Evolutionary conservation across 2,113 vertebrate species (phyloP), one percentile per base, ranked within the genome.

Genomic region (Sebastes schlegelii): DNA sequence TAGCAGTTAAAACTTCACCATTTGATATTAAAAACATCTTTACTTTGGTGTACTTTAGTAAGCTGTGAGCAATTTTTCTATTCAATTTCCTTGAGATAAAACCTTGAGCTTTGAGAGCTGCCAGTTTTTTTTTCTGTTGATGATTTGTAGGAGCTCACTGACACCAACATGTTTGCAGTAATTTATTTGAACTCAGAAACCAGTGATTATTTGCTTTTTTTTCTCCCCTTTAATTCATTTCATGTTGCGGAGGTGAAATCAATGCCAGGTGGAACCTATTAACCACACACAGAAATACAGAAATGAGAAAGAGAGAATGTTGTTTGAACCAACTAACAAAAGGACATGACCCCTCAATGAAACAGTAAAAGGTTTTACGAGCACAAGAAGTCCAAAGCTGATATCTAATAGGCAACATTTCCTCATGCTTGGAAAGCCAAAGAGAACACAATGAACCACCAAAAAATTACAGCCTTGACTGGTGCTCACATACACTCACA

Each of bases 281-380:
- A 60, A 65, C 51, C 11, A 52, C 63, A 51, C 64, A 51, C 64
- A 77, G 26, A 60, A 52, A 61, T 16, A 11, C 11, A 49, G 65
- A 68, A 67, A 67, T 17, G n/a, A 34, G 34, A 66, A 48, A 34
- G 49, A 63, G 16, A 76, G 17, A 55, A 23, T 8, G 57, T 42
- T 54, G 61, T 57, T 23, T 26, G 74, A 69, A 83, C 51, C 55
- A 11, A 16, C 5, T 34, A 66, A 54, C 13, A 54, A 43, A 68
- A 63, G 71, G 26, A 64, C 58, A 57, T 2, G 34, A 67, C 75
- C 69, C 43, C 10, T 2, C 52, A 23, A 46, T 67, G 51, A 61
- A 65, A 54, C 23, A 51, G 66, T 51, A 68, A 51, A 55, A 48
- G 13, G 16, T 42, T 82, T 82, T 66, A 88, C 79, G 58, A 16